Evolutionary conservation across 2,113 vertebrate genomes (phyloP), one percentile per base, ranked within the genome.

Genomic region (Scolopax mira): DNA sequence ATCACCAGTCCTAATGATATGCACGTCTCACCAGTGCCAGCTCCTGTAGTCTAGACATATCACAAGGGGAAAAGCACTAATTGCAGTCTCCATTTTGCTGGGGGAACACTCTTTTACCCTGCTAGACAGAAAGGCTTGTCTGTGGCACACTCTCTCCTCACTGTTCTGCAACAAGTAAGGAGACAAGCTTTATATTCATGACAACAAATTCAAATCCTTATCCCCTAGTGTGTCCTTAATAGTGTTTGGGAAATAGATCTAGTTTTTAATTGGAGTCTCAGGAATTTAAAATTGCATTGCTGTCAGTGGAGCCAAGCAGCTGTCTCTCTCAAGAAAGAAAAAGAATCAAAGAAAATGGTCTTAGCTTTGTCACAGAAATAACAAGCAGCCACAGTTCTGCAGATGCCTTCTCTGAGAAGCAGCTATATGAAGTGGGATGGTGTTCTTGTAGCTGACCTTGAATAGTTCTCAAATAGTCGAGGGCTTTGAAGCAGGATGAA

Each of bases 201-300:
- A 73, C 30, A 94, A 79, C 88, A 90, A 92, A 95, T 88, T 95
- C 31, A 96, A 96, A 79, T 93, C 13, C 48, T 91, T 94, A 75
- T 94, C 21, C 80, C 54, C 78, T 73, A 39, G 4, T 85, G 39
- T 71, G 46, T 71, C 65, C 35, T 73, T 93, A 91, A 74, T 54
- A 82, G 87, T 49, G n/a, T 88, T 96, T 90, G 91, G 67, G 81
- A 97, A 97, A 86, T 3, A 0, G 46, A 87, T 74, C 66, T 88
- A 65, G 44, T 73, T 95, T 95, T 94, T 94, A 95, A 89, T 54
- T 95, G 87, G 60, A 93, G 91, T 73, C 60, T 86, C 75, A 87
- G 72, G 69, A 96, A 94, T 96, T 96, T 77, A 79, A 70, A 95
- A 90, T 90, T 85, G 42, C 54, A 30, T 64, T 92, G 55, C 66